Base-by-base conservation (phyloP, 1,140 invertebrate genomes). In the Ips typographus region DNA sequence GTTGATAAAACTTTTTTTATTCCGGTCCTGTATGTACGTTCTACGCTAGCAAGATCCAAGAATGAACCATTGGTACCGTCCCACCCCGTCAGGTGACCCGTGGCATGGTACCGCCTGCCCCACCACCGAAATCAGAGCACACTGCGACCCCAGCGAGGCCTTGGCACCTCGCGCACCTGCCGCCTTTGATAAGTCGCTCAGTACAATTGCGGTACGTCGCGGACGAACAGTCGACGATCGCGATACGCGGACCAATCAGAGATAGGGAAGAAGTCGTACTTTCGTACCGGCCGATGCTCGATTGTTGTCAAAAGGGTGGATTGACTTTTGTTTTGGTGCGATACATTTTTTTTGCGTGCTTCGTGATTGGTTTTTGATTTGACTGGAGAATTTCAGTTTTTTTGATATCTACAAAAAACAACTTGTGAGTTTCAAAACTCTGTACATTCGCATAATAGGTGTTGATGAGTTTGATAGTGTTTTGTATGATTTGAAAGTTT, bases 151-250 rank as follows among this genome's bases (percentile, higher is more conserved):
- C 47, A 63, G 52, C 36, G 49, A 68, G 66, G 43, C 66, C 66
- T 68, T 68, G 66, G 66, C 66, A 68, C 66, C 66, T 68, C 59
- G 66, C 57, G 66, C 66, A 68, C 66, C 66, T 68, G 66, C 66
- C 66, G 57, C 66, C 58, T 67, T 68, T 68, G 66, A 68, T 68
- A 68, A 68, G 66, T 68, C 66, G 66, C 66, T 68, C 66, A 68
- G 66, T 68, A 49, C 58, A 42, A 62, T 68, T 59, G 53, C 66
- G 58, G 66, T 68, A 68, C 8, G 65, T 57, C 66, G 58, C 38
- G 42, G 57, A 6, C 22, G 47, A 58, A 53, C 47, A 53, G 43
- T 68, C 51, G 47, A 53, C 59, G 59, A 49, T 47, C 59, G 59
- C 40, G 40, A 38, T 59, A 39, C 40, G 8, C 57, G 38, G 8